phyloP scores from a whole-genome alignment of 2,888 invertebrate genomes.

The Polymixis lichenea region DNA sequence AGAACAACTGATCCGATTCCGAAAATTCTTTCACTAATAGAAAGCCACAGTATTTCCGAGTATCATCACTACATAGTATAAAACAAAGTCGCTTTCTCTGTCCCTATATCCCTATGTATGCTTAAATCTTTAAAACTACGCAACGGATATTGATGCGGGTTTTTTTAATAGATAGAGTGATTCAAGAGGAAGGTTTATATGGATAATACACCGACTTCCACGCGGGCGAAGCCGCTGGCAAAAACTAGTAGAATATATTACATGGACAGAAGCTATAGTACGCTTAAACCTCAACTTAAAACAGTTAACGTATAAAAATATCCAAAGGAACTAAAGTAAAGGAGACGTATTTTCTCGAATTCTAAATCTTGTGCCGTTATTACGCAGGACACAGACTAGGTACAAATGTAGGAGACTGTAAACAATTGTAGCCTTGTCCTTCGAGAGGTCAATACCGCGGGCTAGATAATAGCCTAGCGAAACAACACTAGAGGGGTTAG shows the following conservation, averaged over 20 bases:
- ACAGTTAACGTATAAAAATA: not conserved
- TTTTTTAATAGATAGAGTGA: too few relatives aligned
- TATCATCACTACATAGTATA: too few relatives aligned
- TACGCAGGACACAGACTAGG: slow-evolving; percentile 43
- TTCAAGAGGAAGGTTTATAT: too few relatives aligned
- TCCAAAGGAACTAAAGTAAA: not conserved
- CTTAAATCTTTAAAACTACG: too few relatives aligned
- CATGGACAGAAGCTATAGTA: not conserved
- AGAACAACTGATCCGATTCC: not conserved
- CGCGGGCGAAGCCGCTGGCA: too few relatives aligned
- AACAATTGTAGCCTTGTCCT: slow-evolving; percentile 66
- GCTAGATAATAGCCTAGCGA: slow-evolving; percentile 50
- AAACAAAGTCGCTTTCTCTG: too few relatives aligned
- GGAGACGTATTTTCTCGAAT: not conserved
- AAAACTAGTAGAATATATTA: too few relatives aligned
- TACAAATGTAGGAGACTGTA: slow-evolving; percentile 47
- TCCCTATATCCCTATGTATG: too few relatives aligned
- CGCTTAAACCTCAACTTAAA: not conserved
- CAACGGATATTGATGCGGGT: too few relatives aligned
- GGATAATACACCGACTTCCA: too few relatives aligned
- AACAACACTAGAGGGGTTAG: slow-evolving; percentile 33
- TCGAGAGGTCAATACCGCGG: slow-evolving; percentile 55
- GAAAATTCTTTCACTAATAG: not conserved
- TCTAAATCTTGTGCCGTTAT: not conserved
- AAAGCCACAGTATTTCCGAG: not conserved